phyloP scores from a whole-genome alignment of 2,888 invertebrate genomes.

The Ectobius pallidus region DNA sequence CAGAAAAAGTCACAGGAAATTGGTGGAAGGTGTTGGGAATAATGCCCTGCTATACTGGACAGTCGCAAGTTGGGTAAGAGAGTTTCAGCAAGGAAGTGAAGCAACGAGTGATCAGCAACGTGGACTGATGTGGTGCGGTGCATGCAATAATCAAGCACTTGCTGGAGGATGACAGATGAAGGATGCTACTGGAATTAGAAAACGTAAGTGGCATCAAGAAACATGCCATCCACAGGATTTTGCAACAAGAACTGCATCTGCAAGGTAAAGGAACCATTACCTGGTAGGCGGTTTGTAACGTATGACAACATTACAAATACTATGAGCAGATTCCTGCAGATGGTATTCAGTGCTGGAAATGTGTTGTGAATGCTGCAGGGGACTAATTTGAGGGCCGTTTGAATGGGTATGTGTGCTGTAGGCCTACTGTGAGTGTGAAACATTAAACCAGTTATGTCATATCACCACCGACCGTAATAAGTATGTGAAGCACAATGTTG shows the following conservation, averaged over 20 bases:
- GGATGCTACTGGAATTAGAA: slow-evolving; percentile 1
- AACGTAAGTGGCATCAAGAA: slow-evolving; percentile 5
- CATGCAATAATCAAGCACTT: slow-evolving; percentile 2
- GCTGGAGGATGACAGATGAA: neutral
- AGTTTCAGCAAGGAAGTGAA: too few species aligned
- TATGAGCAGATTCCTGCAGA: neutral
- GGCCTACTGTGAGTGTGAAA: neutral
- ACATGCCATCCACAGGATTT: slow-evolving; percentile 3
- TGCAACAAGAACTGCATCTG: neutral
- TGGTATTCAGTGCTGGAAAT: neutral
- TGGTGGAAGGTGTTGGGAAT: too few species aligned
- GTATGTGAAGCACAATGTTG: too few species aligned
- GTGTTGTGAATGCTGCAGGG: slow-evolving; percentile 1
- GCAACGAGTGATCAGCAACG: too few species aligned
- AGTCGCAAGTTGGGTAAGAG: too few species aligned
- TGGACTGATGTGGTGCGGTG: neutral
- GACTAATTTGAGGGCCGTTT: neutral
- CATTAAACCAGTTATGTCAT: neutral
- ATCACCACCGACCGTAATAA: too few species aligned
- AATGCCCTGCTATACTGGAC: too few species aligned
- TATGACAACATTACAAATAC: neutral
- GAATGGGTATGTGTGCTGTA: neutral
- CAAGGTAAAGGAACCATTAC: neutral
- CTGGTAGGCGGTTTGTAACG: too few species aligned
- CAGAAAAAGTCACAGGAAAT: too few species aligned